Evolutionary conservation across 2,888 invertebrate species (phyloP), one percentile per base, ranked within the genome.

Genomic region (Proisotoma minuta): DNA sequence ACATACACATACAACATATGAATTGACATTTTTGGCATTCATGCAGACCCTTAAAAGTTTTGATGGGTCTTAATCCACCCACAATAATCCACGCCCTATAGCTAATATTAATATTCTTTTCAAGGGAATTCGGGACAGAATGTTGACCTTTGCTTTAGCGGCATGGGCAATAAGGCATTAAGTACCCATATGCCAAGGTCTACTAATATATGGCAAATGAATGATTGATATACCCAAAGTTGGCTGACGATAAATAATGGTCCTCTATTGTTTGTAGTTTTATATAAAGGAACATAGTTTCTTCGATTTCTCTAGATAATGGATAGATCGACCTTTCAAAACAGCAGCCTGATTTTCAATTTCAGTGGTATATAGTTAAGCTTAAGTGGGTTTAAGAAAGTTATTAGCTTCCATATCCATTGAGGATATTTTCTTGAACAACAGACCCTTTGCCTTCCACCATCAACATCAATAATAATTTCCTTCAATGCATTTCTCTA

Each of bases 261-360:
- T 54, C 53, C 53, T 28, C 29, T 28, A 52, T 52, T 52, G 27
- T 34, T 39, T 54, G 20, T 29, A 28, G 28, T 29, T 51, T 54
- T 54, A 54, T 54, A 54, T 34, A 20, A 39, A 54, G 53, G 53
- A 34, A 54, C 39, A 20, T 12, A 22, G n/a, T 54, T 54, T 29
- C 53, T 54, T 54, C 53, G 39, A 54, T 54, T 54, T 54, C 39
- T 29, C 53, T 20, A 27, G 53, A 54, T 54, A 54, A 54, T 54
- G 53, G 53, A 54, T 54, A 29, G 29, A 54, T 54, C 39, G 27
- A 54, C 53, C 53, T 28, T 29, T 54, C 29, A 34, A 54, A 39
- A 28, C 39, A 23, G 22, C 53, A 28, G 29, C 29, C 43, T 20
- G 20, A 43, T 43, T 43, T 43, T 43, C 43, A 43, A 43, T 43